Base-by-base conservation (phyloP, 2,888 invertebrate species). In the Sycophila texana region DNA sequence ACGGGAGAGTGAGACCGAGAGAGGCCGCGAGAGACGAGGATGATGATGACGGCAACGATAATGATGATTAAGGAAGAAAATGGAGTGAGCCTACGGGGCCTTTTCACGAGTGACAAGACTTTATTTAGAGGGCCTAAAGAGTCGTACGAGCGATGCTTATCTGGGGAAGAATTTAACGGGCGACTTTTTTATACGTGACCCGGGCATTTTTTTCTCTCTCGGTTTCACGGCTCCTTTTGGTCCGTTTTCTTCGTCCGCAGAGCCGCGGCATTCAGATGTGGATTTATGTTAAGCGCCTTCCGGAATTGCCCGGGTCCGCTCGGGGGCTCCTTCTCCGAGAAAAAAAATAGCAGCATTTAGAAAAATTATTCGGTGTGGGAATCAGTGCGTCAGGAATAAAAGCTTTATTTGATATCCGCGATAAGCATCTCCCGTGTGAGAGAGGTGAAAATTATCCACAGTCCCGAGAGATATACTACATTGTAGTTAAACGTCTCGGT, bases 31-130 rank as follows among this genome's bases (percentile, higher is more conserved):
- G 61, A 10, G 20, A 61, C 14, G 73, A 39, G 39, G 39, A 58
- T 26, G 78, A 78, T 65, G 78, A 81, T 75, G 72, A 63, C 63
- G 73, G 49, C 66, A 65, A 72, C 58, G 75, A 78, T 75, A 78
- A 78, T 78, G 78, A 72, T 78, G 77, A 75, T 78, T 71, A 74
- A 79, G 71, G 68, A 74, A 78, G 72, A 76, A 79, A 77, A 80
- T 77, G 72, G 58, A 80, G 77, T 66, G 66, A 76, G 49, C 26
- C 58, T 22, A 22, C 53, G 47, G 14, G 53, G 53, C 49, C 57
- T 63, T 58, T 58, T 66, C 22, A 20, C 51, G 63, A 30, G 76
- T 77, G 74, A 74, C 77, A 72, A 78, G 67, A 72, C 80, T 81
- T 77, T 81, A 77, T 77, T 74, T 61, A 57, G 74, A 72, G 58